Evolutionary conservation across 2,888 invertebrate species (phyloP).

Genomic region (Bombylius major): DNA sequence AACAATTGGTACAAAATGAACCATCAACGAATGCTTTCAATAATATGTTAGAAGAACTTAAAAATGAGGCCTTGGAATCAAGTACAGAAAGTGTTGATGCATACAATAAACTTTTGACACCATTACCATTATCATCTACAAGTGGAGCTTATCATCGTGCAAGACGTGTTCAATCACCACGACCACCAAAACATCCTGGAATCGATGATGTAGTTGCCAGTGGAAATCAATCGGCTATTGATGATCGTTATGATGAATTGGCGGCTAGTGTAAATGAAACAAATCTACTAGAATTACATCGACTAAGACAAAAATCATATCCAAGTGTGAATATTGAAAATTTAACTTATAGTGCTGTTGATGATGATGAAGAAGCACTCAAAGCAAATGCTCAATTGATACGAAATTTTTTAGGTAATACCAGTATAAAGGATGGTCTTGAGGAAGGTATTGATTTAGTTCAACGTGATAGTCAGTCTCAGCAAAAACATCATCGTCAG

Average conservation of each 20-base stretch:
- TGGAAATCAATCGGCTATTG: background rate
- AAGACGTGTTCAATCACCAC: conserved; percentile 4
- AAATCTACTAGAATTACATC: conserved; percentile 9
- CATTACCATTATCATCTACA: background rate
- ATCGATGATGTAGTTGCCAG: background rate
- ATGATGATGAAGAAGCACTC: background rate
- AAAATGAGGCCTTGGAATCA: conserved; percentile 20
- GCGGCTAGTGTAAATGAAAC: conserved; percentile 11
- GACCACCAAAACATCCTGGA: background rate
- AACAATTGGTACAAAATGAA: conserved; percentile 1
- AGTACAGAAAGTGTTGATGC: conserved; percentile 1
- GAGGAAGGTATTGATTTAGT: conserved; percentile 50
- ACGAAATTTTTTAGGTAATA: conserved; percentile 52
- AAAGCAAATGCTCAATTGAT: conserved; percentile 31
- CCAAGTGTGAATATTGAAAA: conserved; percentile 4
- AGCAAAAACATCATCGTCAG: conserved; percentile 25
- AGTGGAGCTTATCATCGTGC: background rate
- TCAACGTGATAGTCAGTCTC: conserved; percentile 27
- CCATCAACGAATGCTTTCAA: conserved; percentile 20
- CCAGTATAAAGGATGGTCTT: conserved; percentile 51
- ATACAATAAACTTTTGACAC: conserved; percentile 5
- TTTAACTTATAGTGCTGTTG: conserved; percentile 1
- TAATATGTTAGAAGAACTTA: conserved; percentile 22
- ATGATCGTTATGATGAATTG: conserved; percentile 9
- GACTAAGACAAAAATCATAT: conserved; percentile 2